phyloP scores from a whole-genome alignment of 2,888 invertebrate genomes.

The Plagodis dolabraria region DNA sequence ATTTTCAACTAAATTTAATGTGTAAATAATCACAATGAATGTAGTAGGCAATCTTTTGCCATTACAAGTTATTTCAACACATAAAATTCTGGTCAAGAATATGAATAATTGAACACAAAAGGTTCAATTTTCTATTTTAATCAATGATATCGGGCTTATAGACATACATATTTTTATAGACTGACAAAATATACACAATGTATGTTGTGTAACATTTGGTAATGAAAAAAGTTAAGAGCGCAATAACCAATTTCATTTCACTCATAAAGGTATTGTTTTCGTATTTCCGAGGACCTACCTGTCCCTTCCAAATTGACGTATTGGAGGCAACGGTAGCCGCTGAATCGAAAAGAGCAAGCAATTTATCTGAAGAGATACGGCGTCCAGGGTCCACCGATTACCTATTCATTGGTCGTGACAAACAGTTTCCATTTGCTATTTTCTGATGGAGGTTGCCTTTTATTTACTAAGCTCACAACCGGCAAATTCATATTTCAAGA shows the following conservation, averaged over 20 bases:
- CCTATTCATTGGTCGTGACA: slow-evolving; percentile 53
- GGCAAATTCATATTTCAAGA: slow-evolving; percentile 48
- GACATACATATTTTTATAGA: too few species aligned
- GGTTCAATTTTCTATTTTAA: too few species aligned
- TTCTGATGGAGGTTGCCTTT: slow-evolving; percentile 51
- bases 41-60: too few species aligned
- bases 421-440: slow-evolving; percentile 60
- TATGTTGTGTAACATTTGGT: too few species aligned
- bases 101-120: too few species aligned
- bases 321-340: slow-evolving; percentile 35
- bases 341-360: slow-evolving; percentile 51
- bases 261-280: slow-evolving; percentile 33
- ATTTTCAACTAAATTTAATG: too few species aligned
- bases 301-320: slow-evolving; percentile 35
- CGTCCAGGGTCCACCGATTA: slow-evolving; percentile 55
- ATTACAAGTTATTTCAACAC: too few species aligned
- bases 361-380: slow-evolving; percentile 53
- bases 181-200: too few species aligned
- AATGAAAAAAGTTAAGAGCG: too few species aligned
- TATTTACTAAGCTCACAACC: slow-evolving; percentile 47
- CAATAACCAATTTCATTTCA: slow-evolving; percentile 15
- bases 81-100: too few species aligned
- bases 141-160: too few species aligned
- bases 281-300: slow-evolving; percentile 25
- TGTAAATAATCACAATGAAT: too few species aligned